Percentiles rank a stretch among this genome's conserved stretches.
These are phyloP conservation scores for Rugalucina vietnamica DNA, from an alignment of 2,888 invertebrate species.

Conservation along the genomic window DNA sequence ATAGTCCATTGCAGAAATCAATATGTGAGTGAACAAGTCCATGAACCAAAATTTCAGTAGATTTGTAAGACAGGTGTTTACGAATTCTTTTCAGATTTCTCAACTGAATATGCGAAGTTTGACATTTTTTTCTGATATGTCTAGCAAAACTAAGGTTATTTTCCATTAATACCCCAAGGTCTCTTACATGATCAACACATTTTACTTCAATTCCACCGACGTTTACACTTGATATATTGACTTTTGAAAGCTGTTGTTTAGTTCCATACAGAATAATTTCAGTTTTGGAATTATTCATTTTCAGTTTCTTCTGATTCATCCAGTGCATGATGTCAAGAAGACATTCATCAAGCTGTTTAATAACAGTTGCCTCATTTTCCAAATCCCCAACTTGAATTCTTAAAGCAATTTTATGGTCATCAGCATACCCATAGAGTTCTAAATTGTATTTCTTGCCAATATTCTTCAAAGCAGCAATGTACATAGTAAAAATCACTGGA, in stretches of 20 bases:
- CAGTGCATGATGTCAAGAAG: slow-evolving; percentile 39
- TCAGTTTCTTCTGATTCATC: slow-evolving; percentile 45
- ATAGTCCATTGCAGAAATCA: too few relatives aligned
- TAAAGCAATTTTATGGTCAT: slow-evolving; percentile 43
- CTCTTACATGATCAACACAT: slow-evolving; percentile 33
- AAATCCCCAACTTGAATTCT: slow-evolving; percentile 32
- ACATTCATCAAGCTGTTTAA: slow-evolving; percentile 32
- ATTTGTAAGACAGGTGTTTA: slow-evolving; percentile 19
- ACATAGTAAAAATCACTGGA: slow-evolving; percentile 42
- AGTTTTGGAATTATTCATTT: slow-evolving; percentile 44
- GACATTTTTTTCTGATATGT: slow-evolving; percentile 38
- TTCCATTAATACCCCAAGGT: slow-evolving; percentile 36
- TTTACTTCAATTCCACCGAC: slow-evolving; percentile 18
- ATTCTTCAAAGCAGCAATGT: slow-evolving; percentile 44
- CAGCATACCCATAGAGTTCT: slow-evolving; percentile 38
- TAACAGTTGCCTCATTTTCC: slow-evolving; percentile 8
- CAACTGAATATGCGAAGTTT: slow-evolving; percentile 20
- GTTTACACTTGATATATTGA: slow-evolving; percentile 27
- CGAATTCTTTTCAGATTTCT: slow-evolving; percentile 36
- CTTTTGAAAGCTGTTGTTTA: slow-evolving; percentile 37
- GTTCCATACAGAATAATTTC: slow-evolving; percentile 46
- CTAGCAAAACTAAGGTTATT: slow-evolving; percentile 31
- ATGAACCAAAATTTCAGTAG: slow-evolving; percentile 33
- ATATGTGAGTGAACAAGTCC: slow-evolving; percentile 34
- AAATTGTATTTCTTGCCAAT: slow-evolving; percentile 32